Percentiles rank a stretch among this genome's conserved stretches.
These are phyloP conservation scores for Rhabdophis nuchalis DNA, from an alignment of 2,797 vertebrate species.

Conservation along the genomic window DNA sequence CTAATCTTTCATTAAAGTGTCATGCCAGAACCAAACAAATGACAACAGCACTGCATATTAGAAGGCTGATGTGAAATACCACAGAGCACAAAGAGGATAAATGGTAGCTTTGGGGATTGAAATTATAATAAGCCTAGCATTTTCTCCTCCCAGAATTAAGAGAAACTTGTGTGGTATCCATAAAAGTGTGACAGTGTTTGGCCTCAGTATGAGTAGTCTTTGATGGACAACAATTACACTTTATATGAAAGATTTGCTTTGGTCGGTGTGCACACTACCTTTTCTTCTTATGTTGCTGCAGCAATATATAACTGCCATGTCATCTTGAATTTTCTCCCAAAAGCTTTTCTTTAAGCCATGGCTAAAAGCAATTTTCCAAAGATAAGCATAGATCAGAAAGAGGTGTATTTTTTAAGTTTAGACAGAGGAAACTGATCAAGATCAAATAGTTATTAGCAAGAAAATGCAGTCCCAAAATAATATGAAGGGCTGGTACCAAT, in stretches of 20 bases:
- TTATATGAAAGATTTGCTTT: neutral
- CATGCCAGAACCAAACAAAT: conserved; percentile 26
- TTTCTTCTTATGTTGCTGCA: neutral
- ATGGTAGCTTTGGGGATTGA: neutral
- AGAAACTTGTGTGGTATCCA: neutral
- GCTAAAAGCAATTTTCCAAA: neutral
- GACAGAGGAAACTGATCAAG: neutral
- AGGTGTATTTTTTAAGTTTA: neutral
- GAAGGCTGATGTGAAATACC: conserved; percentile 17
- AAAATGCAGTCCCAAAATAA: neutral
- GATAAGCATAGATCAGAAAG: neutral
- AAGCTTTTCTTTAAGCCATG: neutral
- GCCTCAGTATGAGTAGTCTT: neutral
- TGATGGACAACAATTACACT: neutral
- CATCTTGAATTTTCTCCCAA: neutral
- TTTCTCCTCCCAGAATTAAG: neutral
- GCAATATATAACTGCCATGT: neutral
- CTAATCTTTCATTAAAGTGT: conserved; percentile 1
- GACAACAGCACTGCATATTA: conserved; percentile 2
- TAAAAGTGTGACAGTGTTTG: neutral
- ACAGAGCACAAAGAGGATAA: conserved; percentile 13
- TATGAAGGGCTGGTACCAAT: neutral
- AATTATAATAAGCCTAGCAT: neutral
- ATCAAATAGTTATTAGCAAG: neutral
- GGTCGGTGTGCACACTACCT: neutral